Evolutionary conservation across 2,113 vertebrate species (phyloP).

Genomic region (Furnarius figulus): DNA sequence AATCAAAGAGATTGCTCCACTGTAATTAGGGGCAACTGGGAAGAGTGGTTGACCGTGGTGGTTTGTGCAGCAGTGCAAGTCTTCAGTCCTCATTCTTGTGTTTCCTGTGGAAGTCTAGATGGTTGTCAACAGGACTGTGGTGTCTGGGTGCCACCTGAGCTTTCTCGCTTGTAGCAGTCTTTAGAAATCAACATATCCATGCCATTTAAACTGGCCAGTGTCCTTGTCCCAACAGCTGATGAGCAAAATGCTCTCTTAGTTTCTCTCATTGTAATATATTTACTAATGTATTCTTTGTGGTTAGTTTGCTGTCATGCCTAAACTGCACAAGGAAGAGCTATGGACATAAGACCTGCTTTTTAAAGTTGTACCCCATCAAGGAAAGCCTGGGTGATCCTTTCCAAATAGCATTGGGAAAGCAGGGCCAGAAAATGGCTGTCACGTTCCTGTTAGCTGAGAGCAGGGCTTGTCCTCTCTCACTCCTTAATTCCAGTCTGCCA

Average conservation of each 20-base stretch:
- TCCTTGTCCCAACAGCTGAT: background rate
- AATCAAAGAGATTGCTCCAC: background rate
- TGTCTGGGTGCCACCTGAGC: background rate
- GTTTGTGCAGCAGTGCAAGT: background rate
- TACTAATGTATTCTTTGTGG: background rate
- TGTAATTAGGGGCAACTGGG: background rate
- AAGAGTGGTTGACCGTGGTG: background rate
- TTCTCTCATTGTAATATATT: background rate
- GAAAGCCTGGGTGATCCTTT: background rate
- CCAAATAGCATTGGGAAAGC: background rate
- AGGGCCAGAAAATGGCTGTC: constrained; percentile 29
- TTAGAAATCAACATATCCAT: background rate
- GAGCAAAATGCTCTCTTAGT: background rate
- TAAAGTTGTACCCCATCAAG: background rate
- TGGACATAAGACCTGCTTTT: background rate
- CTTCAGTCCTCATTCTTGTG: background rate
- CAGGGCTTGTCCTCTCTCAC: constrained; percentile 23
- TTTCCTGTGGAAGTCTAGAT: background rate
- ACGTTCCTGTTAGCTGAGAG: constrained; percentile 22
- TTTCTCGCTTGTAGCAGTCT: background rate
- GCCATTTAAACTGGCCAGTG: background rate
- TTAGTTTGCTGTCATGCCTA: background rate
- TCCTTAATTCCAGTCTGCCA: constrained; percentile 27
- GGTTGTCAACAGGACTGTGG: background rate
- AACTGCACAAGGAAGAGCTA: background rate